Conservation (phyloP, 1,140 invertebrate species). For the Drosophila ananassae region DNA sequence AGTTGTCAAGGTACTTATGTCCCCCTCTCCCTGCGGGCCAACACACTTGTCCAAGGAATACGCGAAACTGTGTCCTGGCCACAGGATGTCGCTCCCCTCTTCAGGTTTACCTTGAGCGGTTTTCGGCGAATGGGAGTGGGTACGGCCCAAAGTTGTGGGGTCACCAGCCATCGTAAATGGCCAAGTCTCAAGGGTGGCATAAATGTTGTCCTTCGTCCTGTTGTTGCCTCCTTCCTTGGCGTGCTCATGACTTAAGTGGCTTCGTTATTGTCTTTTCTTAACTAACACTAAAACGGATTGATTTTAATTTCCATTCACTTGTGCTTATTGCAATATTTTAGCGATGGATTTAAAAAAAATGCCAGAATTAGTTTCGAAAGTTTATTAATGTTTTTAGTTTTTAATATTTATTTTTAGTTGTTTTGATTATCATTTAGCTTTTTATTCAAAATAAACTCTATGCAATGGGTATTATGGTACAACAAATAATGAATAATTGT, state of each 20-base stretch:
- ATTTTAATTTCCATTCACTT: conserved; percentile 79
- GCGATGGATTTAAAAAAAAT: conserved; percentile 22
- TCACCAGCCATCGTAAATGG: conserved; percentile 61
- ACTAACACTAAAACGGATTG: conserved; percentile 82
- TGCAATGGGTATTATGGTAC: too few relatives aligned
- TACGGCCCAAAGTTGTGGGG: conserved; percentile 57
- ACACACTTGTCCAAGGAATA: conserved; percentile 7
- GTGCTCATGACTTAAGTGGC: conserved; percentile 70
- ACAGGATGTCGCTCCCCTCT: conserved; percentile 41
- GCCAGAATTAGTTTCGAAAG: too few relatives aligned
- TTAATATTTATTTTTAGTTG: too few relatives aligned
- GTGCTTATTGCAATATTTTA: conserved; percentile 61
- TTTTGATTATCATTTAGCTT: too few relatives aligned
- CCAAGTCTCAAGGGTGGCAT: conserved; percentile 79
- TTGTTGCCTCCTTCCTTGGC: conserved; percentile 12
- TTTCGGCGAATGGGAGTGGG: conserved; percentile 17
- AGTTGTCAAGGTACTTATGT: conserved; percentile 64
- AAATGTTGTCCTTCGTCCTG: conserved; percentile 74
- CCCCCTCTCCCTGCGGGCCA: conserved; percentile 2
- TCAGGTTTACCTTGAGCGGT: conserved; percentile 21
- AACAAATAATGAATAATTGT: neutral
- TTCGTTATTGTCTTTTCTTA: conserved; percentile 78
- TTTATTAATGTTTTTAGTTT: too few relatives aligned
- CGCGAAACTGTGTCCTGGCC: conserved; percentile 57
- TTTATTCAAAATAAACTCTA: too few relatives aligned